These are phyloP conservation scores for Cheilosia variabilis DNA, from an alignment of 2,888 invertebrate species.

Conservation along the genomic window DNA sequence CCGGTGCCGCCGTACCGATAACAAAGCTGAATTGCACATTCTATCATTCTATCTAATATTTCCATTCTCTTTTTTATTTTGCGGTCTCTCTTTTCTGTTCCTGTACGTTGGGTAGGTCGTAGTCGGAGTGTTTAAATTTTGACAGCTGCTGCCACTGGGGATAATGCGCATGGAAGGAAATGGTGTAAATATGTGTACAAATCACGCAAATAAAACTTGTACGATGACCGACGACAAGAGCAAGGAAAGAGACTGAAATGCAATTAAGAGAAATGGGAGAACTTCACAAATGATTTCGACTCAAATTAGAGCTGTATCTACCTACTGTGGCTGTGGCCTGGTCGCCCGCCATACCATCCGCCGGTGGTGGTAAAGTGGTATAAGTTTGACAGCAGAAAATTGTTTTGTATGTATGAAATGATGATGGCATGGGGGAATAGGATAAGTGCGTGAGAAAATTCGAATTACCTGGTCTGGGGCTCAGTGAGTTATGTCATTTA, in stretches of 20 bases:
- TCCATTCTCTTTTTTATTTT: constrained; percentile 59
- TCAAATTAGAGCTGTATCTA: constrained; percentile 60
- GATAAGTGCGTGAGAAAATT: constrained; percentile 73
- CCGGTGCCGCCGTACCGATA: constrained; percentile 1
- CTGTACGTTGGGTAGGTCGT: constrained; percentile 69
- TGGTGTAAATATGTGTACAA: constrained; percentile 45
- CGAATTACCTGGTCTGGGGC: constrained; percentile 61
- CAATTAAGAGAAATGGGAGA: constrained; percentile 69
- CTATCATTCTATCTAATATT: not conserved
- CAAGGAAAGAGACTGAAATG: constrained; percentile 57
- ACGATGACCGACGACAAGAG: constrained; percentile 24
- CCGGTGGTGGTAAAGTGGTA: constrained; percentile 39
- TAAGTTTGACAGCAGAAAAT: constrained; percentile 65
- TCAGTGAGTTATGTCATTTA: constrained; percentile 64
- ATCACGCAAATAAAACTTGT: constrained; percentile 50
- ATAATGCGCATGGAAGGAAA: constrained; percentile 74
- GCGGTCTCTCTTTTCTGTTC: constrained; percentile 71
- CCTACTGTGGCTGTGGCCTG: constrained; percentile 11
- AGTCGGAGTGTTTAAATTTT: constrained; percentile 57
- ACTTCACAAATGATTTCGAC: constrained; percentile 59
- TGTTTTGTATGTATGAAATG: constrained; percentile 41
- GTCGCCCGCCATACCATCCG: constrained; percentile 15
- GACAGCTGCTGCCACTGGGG: constrained; percentile 68
- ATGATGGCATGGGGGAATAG: constrained; percentile 40
- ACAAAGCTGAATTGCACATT: constrained; percentile 25